Conservation (phyloP, 2,113 vertebrate species). For the Alligator mississippiensis region DNA sequence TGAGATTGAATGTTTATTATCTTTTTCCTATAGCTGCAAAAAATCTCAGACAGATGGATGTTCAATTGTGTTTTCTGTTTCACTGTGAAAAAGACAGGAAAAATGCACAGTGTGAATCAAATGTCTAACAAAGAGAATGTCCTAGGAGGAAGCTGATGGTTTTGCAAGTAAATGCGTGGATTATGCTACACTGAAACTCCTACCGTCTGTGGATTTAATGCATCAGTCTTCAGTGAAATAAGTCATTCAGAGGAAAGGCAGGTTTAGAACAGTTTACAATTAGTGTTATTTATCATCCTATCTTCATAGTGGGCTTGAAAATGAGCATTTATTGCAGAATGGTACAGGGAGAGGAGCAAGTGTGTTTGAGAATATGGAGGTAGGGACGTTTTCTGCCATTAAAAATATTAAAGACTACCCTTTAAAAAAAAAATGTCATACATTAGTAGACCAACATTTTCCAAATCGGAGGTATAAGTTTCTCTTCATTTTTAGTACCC, state of each 20-base stretch:
- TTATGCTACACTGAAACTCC: neutral
- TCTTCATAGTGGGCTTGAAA: neutral
- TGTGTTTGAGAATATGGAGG: neutral
- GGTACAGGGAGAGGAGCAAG: neutral
- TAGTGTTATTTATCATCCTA: neutral
- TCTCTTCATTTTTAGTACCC: neutral
- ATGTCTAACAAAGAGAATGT: neutral
- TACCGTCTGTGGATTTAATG: neutral
- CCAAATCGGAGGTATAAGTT: neutral
- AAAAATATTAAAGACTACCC: neutral
- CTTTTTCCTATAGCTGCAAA: neutral
- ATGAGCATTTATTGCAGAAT: neutral
- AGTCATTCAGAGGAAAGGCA: neutral
- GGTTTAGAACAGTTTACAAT: neutral
- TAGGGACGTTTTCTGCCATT: neutral
- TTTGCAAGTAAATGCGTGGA: neutral
- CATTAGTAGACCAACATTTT: neutral
- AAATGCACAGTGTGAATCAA: constrained; percentile 6
- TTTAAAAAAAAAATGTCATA: neutral
- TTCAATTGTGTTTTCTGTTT: neutral
- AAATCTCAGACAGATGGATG: neutral
- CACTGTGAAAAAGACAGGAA: neutral
- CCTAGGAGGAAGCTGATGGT: neutral
- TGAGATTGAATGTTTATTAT: neutral
- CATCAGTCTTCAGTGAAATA: neutral